Evolutionary conservation across 53 echinoderm and acorn worm species (phyloP), one percentile per base, ranked within the genome.

Genomic region (Hippasteria phrygiana): DNA sequence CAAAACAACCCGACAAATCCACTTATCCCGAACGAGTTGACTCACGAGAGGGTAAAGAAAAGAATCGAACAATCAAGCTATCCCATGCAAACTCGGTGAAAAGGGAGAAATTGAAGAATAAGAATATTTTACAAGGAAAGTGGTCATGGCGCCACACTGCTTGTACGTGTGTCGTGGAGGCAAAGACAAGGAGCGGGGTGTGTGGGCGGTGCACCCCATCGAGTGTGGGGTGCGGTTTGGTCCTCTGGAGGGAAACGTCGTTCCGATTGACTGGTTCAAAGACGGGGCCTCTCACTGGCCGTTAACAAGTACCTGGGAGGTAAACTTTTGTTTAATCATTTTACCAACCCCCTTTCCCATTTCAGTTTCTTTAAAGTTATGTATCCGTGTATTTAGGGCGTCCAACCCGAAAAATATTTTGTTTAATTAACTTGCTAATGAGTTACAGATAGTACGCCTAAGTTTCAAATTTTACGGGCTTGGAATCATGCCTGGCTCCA

Each of bases 171-270:
- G 81, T 34, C 81, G 66, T 28, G 81, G 81, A 29, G 81, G 63
- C 43, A 81, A 45, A 56, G 12, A 26, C 31, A 81, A 81, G 35
- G 81, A 62, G 41, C 43, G 81, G 31, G 81, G 81, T 27, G 81
- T 81, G 31, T 81, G 81, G 81, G 81, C 81, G 17, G 43, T 81
- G 65, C 63, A 81, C 26, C 32, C 63, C 65, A 81, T 81, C 65
- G 31, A 65, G 22, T 1, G 26, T 43, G 81, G 81, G 65, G 63
- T 81, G 81, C 55, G 81, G 62, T 66, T 81, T 16, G 81, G 81
- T 4, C 81, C 81, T 13, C 47, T 81, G 2, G 43, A 81, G 27
- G 81, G 81, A 31, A 29, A 33, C 1, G 43, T 65, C 63, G 8
- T 59, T 14, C 78, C 78, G 17, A 33, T 55, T 1, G 56, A 55